Percentiles rank a stretch among this genome's conserved stretches.
Evolutionary conservation across 2,113 vertebrate genomes (phyloP).

Genomic region (Malurus cyaneus): DNA sequence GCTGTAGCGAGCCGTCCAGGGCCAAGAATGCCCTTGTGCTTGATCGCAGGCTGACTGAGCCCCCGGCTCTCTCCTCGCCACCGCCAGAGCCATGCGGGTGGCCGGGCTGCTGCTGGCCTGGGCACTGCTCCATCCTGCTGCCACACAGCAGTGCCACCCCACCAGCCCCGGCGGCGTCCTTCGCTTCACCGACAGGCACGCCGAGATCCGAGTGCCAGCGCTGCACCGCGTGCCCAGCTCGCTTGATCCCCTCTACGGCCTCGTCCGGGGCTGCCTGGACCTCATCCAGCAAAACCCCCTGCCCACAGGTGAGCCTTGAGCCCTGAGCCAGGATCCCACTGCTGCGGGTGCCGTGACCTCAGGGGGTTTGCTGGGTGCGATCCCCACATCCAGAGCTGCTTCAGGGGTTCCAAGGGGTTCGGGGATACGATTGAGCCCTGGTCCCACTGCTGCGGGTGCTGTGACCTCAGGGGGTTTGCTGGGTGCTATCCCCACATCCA

Average conservation of each 20-base stretch:
- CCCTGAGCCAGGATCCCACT: fast-evolving
- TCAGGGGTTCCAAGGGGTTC: fast-evolving
- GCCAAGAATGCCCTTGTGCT: background rate
- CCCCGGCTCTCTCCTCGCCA: background rate
- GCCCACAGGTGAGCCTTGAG: slow-evolving; percentile 71
- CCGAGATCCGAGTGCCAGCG: slow-evolving; percentile 54
- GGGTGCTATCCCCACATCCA: fast-evolving
- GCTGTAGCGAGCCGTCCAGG: background rate
- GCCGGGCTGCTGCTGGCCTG: background rate
- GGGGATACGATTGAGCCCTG: too few species aligned
- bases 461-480: fast-evolving
- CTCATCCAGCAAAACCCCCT: slow-evolving; percentile 76
- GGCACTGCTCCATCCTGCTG: background rate
- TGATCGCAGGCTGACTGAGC: background rate
- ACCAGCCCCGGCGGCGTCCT: background rate
- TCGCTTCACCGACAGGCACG: slow-evolving; percentile 51
- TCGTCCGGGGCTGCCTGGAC: slow-evolving; percentile 69
- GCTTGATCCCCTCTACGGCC: slow-evolving; percentile 68
- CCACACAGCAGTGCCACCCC: slow-evolving; percentile 14
- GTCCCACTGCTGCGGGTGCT: fast-evolving
- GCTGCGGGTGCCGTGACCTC: fast-evolving
- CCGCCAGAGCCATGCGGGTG: background rate
- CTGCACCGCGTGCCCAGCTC: slow-evolving; percentile 37
- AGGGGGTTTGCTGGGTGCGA: fast-evolving
- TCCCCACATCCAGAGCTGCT: fast-evolving